Evolutionary conservation across 2,888 invertebrate species (phyloP), one percentile per base, ranked within the genome.

Genomic region (Zygogramma bicolorata): DNA sequence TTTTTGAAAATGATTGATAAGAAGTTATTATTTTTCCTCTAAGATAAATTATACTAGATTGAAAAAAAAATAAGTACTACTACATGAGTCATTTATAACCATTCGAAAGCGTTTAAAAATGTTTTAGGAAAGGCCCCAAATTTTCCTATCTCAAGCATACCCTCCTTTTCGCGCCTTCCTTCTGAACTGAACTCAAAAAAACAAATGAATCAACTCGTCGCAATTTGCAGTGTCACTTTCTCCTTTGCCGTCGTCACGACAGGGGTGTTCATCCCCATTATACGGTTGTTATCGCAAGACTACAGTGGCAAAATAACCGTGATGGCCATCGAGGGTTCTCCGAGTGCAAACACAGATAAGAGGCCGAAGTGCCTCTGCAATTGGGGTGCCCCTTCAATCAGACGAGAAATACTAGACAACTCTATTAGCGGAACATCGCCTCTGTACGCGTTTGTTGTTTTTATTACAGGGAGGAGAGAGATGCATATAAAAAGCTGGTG

Each of bases 261-360:
- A 65, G 65, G 65, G 65, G 74, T 60, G 74, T 71, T 58, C 75
- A 71, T 70, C 74, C 74, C 75, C 70, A 74, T 82, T 82, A 79
- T 63, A 78, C 77, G 78, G 80, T 83, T 82, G 83, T 83, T 82
- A 82, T 82, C 83, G 82, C 82, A 81, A 82, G 81, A 80, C 80
- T 81, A 77, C 83, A 83, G 82, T 75, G 79, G 80, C 79, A 75
- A 76, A 79, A 79, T 79, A 78, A 79, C 78, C 70, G 75, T 79
- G 81, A 81, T 81, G 81, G 80, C 78, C 80, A 79, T 79, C 77
- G 74, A 79, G 77, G 77, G 78, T 77, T 75, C 69, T 76, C n/a
- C n/a, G 81, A 81, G 81, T 83, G 82, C 81, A 80, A 81, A 81
- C 79, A 81, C 75, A 79, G 83, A 83, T 83, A 83, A 74, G 72